Evolutionary conservation across 2,888 invertebrate genomes (phyloP).

Genomic region (Aphodius granarius): DNA sequence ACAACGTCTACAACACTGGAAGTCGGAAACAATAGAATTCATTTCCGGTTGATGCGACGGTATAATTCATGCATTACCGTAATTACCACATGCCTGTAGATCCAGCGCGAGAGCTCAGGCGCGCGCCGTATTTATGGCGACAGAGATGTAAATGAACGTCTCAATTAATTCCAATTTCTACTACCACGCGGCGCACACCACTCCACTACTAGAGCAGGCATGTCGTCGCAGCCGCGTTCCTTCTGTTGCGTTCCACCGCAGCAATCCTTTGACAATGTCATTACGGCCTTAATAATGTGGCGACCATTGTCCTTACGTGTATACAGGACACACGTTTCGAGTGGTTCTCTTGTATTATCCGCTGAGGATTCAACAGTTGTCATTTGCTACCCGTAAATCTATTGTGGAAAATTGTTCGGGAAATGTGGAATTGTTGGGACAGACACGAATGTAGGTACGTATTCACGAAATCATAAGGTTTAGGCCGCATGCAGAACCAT

Average conservation of each 20-base stretch:
- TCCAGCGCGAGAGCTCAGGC: background rate
- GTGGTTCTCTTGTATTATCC: background rate
- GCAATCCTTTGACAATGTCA: constrained; percentile 26
- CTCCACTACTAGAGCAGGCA: background rate
- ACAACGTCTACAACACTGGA: background rate
- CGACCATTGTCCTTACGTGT: constrained; percentile 26
- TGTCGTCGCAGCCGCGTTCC: background rate
- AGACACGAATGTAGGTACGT: too few relatives aligned
- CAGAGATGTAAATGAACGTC: constrained; percentile 6
- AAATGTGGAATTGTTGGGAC: background rate
- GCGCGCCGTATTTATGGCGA: background rate
- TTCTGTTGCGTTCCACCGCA: background rate
- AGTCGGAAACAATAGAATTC: background rate
- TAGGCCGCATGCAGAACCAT: too few relatives aligned
- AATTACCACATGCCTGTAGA: background rate
- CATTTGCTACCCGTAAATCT: background rate
- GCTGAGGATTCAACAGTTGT: background rate
- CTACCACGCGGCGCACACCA: background rate
- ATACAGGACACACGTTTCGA: background rate
- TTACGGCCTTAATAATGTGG: constrained; percentile 32
- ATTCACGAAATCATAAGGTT: too few relatives aligned
- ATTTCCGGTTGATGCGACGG: background rate
- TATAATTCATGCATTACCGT: background rate
- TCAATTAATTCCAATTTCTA: constrained; percentile 12
- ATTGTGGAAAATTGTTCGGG: background rate